Evolutionary conservation across 2,888 invertebrate genomes (phyloP), one percentile per base, ranked within the genome.

Genomic region (Dryocosmus kuriphilus): DNA sequence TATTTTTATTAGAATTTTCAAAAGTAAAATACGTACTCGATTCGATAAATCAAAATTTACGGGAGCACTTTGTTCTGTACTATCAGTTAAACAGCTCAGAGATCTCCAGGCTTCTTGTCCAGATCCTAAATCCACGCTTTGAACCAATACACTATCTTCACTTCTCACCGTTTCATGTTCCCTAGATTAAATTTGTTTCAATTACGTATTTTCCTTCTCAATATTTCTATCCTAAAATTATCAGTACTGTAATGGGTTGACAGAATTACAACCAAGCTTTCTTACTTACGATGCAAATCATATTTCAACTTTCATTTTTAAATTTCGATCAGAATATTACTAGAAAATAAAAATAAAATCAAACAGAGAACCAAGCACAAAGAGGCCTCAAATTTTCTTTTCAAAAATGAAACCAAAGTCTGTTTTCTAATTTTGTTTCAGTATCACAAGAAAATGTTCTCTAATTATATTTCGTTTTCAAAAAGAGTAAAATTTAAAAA

Each of bases 21-120:
- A 46, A 74, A 38, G 30, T 73, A 8, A 19, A 65, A 51, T 57
- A 75, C 93, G 91, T 89, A 96, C 97, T 88, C 98, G 94, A 92
- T 98, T 98, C 79, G 97, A 97, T 95, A 98, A 96, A 89, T 98
- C 98, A 89, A 98, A 98, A 92, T 97, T 96, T 82, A 98, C 95
- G 0, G 98, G 97, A 60, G 96, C 97, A 87, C 97, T 97, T 89
- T 97, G 97, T 88, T 98, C 97, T 0, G 97, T 97, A 90, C 97
- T 97, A 90, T 97, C 97, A 0, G 97, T 97, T 80, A 97, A 93
- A 84, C 96, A 96, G 89, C 97, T 97, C 22, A 97, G 92, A 7
- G 97, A 97, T 85, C 96, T 95, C 93, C 97, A 97, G 82, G 95
- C 96, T 90, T 96, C 96, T 24, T 92, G 93, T 7, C 94, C 94